Percentiles rank a stretch among this genome's conserved stretches.
Evolutionary conservation across 2,113 vertebrate species (phyloP).

Genomic region (Leptodactylus fuscus): DNA sequence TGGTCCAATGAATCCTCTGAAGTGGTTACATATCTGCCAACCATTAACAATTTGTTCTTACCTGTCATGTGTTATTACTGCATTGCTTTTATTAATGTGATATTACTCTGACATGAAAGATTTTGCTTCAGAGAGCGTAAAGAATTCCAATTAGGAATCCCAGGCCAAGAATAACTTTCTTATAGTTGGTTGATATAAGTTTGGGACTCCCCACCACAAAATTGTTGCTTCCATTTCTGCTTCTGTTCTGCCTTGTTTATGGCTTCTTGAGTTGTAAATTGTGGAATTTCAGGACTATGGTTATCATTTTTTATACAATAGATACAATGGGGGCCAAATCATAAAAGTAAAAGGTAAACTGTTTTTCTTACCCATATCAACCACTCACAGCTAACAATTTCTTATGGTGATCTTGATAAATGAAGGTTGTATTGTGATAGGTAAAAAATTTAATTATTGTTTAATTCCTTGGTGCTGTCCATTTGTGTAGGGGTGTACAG

Average conservation of each 20-base stretch:
- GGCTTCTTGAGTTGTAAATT: neutral
- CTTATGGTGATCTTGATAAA: no score
- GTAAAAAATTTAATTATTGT: no score
- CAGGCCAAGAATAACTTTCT: neutral
- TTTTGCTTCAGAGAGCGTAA: constrained; percentile 31
- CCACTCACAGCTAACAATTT: no score
- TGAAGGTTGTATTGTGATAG: no score
- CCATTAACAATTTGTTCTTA: neutral
- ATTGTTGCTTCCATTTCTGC: neutral
- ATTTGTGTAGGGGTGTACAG: no score
- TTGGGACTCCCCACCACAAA: neutral
- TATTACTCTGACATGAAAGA: neutral
- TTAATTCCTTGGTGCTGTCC: no score
- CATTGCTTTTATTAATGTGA: neutral
- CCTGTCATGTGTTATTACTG: neutral
- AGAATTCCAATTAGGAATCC: constrained; percentile 11
- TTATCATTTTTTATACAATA: no score
- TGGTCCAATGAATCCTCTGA: neutral
- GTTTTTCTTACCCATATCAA: no score
- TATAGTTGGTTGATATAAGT: neutral
- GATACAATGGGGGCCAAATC: no score
- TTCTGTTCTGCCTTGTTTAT: neutral
- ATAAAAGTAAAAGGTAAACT: no score
- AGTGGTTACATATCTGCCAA: neutral
- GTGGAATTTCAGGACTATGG: neutral